A percentile compares a stretch with the other conserved stretches of the same genome.
These are phyloP conservation scores for Drosophila anomelani DNA, from an alignment of 2,888 invertebrate genomes.

Conservation along the genomic window DNA sequence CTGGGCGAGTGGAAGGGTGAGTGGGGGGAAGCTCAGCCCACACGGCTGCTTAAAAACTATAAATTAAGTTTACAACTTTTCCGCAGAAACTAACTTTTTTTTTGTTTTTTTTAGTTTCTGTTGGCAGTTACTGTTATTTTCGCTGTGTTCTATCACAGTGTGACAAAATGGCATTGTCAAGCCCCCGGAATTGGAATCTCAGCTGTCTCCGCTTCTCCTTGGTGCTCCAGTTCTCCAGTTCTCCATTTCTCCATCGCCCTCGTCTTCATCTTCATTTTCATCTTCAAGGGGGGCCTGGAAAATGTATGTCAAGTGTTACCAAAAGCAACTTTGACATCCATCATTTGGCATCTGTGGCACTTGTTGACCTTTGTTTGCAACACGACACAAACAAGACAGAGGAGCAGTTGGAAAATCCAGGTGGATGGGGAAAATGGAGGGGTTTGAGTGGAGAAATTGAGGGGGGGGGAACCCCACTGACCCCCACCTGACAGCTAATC, in stretches of 20 bases:
- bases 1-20: not conserved
- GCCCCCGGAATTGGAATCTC: conserved; percentile 34
- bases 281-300: conserved; percentile 12
- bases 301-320: conserved; percentile 66
- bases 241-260: not conserved
- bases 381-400: conserved; percentile 15
- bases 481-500: conserved; percentile 68
- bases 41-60: conserved; percentile 76
- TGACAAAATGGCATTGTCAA: conserved; percentile 73
- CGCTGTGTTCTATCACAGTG: conserved; percentile 74
- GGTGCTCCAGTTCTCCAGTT: conserved; percentile 20
- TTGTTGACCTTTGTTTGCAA: conserved; percentile 65
- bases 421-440: not conserved
- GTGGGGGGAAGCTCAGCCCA: not conserved
- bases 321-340: conserved; percentile 70
- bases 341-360: conserved; percentile 67
- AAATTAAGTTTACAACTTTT: conserved; percentile 79
- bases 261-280: not conserved
- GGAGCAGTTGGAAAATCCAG: not conserved
- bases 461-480: not conserved
- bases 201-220: conserved; percentile 17
- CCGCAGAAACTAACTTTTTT: conserved; percentile 65
- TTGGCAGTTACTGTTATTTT: conserved; percentile 43
- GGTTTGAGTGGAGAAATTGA: not conserved
- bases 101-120: conserved; percentile 6